Conservation (phyloP, 2,888 invertebrate species). For the Yponomeuta cagnagella region DNA sequence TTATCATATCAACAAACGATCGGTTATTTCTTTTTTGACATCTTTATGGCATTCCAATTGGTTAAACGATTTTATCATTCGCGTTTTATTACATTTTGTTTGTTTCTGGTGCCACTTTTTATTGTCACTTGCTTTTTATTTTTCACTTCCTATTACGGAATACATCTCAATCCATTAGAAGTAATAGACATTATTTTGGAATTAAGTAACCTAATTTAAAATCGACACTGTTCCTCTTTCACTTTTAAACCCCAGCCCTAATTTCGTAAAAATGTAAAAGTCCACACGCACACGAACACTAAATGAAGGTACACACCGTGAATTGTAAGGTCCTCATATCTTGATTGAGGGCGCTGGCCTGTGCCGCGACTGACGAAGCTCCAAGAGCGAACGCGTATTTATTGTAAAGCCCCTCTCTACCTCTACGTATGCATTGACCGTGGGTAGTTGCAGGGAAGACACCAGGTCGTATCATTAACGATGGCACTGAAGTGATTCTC, state of each 20-base stretch:
- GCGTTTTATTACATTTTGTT: background rate
- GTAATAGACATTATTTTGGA: background rate
- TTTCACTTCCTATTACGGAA: background rate
- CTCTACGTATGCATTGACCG: background rate
- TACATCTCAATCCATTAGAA: no score
- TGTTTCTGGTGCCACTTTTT: background rate
- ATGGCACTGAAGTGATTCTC: background rate
- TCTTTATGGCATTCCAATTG: no score
- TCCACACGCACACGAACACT: conserved; percentile 29
- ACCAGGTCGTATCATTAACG: background rate
- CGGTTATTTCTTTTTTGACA: no score
- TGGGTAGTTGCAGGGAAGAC: background rate
- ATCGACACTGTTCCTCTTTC: background rate
- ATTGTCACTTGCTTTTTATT: background rate
- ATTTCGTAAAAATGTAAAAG: background rate
- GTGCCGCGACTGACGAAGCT: conserved; percentile 47
- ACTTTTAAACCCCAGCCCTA: background rate
- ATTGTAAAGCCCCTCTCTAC: conserved; percentile 54
- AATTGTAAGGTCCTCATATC: conserved; percentile 62
- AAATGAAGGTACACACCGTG: conserved; percentile 50
- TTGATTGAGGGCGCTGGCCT: conserved; percentile 36
- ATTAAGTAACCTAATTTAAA: background rate
- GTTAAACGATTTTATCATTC: no score
- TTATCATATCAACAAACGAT: no score
- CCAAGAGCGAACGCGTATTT: conserved; percentile 41